Base-by-base conservation (phyloP, 2,113 vertebrate genomes). In the Pachycephala philippinensis region DNA sequence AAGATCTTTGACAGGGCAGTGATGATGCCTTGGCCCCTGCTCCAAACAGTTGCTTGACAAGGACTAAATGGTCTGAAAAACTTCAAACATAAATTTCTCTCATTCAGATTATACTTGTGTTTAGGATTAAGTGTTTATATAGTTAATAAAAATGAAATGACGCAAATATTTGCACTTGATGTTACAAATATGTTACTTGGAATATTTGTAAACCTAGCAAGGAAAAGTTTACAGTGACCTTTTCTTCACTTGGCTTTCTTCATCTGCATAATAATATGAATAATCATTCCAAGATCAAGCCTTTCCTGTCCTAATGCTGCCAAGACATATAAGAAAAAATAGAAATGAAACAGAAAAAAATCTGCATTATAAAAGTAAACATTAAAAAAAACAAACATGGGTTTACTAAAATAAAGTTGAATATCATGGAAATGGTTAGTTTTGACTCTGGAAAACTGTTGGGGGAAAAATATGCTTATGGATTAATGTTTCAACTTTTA, bases 21-120 rank as follows among this genome's bases (percentile, higher is more conserved):
- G 11, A 33, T 1, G 3, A 23, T 39, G 5, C 4, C 8, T 35
- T 4, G 0, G 4, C 40, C 52, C 6, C 31, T 69, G 7, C 13
- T 77, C 16, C 40, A 69, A 20, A 56, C 2, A 40, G 12, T 12
- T 22, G 3, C 15, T 35, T 13, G 7, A 37, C 17, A 44, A 13
- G 2, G 4, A 44, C 14, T 60, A n/a, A 6, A 23, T 17, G 5
- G 7, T 45, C 7, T 57, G 50, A 44, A 69, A 30, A 75, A 16
- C 1, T 6, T 53, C n/a, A 57, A 30, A 64, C 9, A 15, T 4
- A 24, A 2, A 49, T 68, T 61, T 76, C 5, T 35, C 3, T 35
- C 47, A 26, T 30, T 66, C 21, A 21, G 12, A 6, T 65, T 72
- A 56, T 8, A 4, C 15, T 18, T 31, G 39, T 6, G 33, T 33